phyloP scores from a whole-genome alignment of 2,113 vertebrate genomes.

The Elaphurus davidianus region DNA sequence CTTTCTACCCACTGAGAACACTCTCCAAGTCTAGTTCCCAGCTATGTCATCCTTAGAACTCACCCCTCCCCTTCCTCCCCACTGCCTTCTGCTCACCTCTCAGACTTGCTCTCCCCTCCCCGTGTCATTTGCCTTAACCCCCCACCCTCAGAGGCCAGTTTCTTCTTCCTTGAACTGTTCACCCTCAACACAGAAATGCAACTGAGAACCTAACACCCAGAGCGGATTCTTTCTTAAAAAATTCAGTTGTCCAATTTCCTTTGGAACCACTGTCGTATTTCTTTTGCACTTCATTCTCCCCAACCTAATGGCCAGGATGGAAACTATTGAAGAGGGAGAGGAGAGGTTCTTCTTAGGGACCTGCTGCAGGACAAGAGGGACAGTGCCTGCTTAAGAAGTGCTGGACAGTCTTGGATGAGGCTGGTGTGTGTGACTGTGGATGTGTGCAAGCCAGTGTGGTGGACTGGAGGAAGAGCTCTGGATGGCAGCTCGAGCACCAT shows the following conservation, averaged over 20 bases:
- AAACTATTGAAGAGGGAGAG: not conserved
- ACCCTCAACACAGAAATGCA: not conserved
- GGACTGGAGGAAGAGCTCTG: not conserved
- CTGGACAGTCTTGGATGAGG: not conserved
- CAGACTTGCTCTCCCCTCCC: not conserved
- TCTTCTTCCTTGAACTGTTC: not conserved
- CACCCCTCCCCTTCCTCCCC: no score
- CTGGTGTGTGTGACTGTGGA: accelerated
- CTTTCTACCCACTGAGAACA: not conserved
- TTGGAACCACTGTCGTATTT: not conserved
- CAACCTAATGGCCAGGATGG: not conserved
- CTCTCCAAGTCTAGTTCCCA: not conserved
- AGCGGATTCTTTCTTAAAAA: not conserved
- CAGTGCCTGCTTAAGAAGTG: not conserved
- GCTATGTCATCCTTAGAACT: not conserved
- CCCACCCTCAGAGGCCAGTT: not conserved
- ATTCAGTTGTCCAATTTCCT: not conserved
- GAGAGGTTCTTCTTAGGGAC: not conserved
- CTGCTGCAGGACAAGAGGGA: not conserved
- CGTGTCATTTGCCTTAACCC: not conserved
- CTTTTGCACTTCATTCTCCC: not conserved
- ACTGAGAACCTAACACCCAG: not conserved
- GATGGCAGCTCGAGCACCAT: not conserved
- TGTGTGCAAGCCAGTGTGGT: no score
- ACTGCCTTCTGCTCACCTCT: not conserved